Conservation (phyloP, 2,888 invertebrate genomes). For the Conops quadrifasciatus region DNA sequence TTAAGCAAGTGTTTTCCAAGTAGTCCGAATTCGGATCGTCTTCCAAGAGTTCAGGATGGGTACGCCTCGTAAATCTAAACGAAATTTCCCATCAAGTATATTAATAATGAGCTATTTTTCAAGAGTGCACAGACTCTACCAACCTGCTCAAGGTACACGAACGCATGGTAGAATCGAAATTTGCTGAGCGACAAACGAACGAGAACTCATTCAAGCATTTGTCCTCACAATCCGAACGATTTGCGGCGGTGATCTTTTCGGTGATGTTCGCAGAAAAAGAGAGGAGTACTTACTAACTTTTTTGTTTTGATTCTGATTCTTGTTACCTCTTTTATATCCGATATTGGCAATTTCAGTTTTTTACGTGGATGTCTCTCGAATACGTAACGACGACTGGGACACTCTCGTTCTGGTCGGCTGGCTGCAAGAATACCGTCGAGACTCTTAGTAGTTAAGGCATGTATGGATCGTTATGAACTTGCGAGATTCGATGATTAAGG, state of each 20-base stretch:
- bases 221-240: conserved; percentile 89
- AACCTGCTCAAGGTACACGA: conserved; percentile 79
- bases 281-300: too few species aligned
- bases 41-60: conserved; percentile 84
- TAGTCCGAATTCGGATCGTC: conserved; percentile 90
- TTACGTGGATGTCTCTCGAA: conserved; percentile 88
- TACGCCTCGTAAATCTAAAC: conserved; percentile 78
- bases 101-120: not conserved
- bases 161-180: conserved; percentile 79
- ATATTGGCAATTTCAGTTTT: conserved; percentile 80
- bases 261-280: not conserved
- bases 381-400: conserved; percentile 86
- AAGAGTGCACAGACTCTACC: not conserved
- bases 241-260: conserved; percentile 73
- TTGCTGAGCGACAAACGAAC: conserved; percentile 87
- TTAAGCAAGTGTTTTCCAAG: conserved; percentile 89
- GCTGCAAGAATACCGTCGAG: conserved; percentile 66
- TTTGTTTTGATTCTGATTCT: not conserved
- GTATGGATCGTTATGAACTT: too few species aligned
- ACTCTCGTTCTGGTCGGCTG: conserved; percentile 86
- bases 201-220: conserved; percentile 89
- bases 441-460: too few species aligned
- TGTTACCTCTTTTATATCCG: conserved; percentile 81
- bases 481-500: too few species aligned
- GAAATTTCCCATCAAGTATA: not conserved